Conservation (phyloP, 2,888 invertebrate genomes). For the Pheosia gnoma region DNA sequence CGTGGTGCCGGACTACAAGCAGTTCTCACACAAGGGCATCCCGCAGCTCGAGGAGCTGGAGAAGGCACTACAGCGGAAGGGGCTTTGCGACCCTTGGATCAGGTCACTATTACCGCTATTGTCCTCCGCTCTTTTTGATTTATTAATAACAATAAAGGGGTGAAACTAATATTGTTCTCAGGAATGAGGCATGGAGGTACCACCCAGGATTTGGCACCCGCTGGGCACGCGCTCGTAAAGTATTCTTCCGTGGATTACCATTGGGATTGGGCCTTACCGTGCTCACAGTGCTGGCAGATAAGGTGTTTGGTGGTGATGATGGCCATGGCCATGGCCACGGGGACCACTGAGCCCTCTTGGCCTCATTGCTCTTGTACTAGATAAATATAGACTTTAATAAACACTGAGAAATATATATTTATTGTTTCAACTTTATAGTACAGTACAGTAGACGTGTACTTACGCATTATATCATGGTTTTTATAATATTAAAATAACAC, state of each 20-base stretch:
- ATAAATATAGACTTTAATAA: background rate
- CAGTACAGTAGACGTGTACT: too few relatives aligned
- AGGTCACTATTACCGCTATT: slow-evolving; percentile 76
- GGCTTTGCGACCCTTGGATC: slow-evolving; percentile 94
- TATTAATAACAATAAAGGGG: background rate
- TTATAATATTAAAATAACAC: too few relatives aligned
- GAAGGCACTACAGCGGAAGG: slow-evolving; percentile 86
- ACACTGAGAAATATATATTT: background rate
- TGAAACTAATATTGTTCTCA: slow-evolving; percentile 48
- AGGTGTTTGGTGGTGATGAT: slow-evolving; percentile 49
- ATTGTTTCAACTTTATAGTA: background rate
- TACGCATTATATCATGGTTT: too few relatives aligned
- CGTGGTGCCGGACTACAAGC: slow-evolving; percentile 88
- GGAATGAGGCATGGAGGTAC: slow-evolving; percentile 94
- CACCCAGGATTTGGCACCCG: slow-evolving; percentile 85
- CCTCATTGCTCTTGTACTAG: background rate
- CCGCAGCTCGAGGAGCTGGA: slow-evolving; percentile 86
- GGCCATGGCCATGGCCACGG: slow-evolving; percentile 57
- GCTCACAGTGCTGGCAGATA: slow-evolving; percentile 53
- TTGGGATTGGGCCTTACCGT: slow-evolving; percentile 83
- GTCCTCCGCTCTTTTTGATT: background rate
- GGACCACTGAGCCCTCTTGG: slow-evolving; percentile 1
- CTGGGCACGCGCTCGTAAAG: slow-evolving; percentile 58
- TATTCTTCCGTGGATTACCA: slow-evolving; percentile 86
- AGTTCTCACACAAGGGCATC: slow-evolving; percentile 89